Evolutionary conservation across 2,888 invertebrate genomes (phyloP).

Genomic region (Alentia gelatinosa): DNA sequence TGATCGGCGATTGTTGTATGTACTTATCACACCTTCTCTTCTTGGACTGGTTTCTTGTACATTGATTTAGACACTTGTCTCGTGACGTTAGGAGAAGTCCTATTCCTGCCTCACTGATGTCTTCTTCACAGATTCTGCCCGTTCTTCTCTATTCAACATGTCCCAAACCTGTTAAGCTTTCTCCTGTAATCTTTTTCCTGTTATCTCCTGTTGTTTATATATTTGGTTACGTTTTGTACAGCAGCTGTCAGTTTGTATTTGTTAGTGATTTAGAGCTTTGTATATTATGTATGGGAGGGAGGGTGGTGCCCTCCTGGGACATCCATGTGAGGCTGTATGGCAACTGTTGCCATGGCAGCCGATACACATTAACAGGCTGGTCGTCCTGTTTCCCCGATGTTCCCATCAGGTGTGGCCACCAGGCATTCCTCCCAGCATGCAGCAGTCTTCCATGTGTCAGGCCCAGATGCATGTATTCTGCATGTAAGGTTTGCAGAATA

Average conservation of each 20-base stretch:
- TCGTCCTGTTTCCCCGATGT: background rate
- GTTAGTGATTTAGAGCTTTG: slow-evolving; percentile 29
- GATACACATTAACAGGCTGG: slow-evolving; percentile 27
- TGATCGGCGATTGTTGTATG: background rate
- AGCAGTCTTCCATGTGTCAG: slow-evolving; percentile 19
- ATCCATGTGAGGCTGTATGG: background rate
- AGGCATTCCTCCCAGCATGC: background rate
- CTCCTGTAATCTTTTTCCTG: background rate
- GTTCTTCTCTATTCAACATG: background rate
- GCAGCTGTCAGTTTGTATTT: slow-evolving; percentile 43
- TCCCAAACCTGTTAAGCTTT: slow-evolving; percentile 34
- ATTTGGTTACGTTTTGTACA: slow-evolving; percentile 40
- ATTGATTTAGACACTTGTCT: background rate
- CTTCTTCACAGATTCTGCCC: background rate
- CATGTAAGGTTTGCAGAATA: background rate
- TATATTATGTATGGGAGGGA: background rate
- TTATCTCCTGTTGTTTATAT: slow-evolving; percentile 40
- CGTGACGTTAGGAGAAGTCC: background rate
- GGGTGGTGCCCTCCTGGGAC: background rate
- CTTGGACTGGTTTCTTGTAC: background rate
- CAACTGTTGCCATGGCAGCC: slow-evolving; percentile 5
- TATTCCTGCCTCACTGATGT: background rate
- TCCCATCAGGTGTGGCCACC: background rate
- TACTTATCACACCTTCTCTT: background rate
- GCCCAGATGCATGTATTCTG: background rate